phyloP scores from a whole-genome alignment of 2,797 vertebrate genomes.

The Cyclura pinguis region DNA sequence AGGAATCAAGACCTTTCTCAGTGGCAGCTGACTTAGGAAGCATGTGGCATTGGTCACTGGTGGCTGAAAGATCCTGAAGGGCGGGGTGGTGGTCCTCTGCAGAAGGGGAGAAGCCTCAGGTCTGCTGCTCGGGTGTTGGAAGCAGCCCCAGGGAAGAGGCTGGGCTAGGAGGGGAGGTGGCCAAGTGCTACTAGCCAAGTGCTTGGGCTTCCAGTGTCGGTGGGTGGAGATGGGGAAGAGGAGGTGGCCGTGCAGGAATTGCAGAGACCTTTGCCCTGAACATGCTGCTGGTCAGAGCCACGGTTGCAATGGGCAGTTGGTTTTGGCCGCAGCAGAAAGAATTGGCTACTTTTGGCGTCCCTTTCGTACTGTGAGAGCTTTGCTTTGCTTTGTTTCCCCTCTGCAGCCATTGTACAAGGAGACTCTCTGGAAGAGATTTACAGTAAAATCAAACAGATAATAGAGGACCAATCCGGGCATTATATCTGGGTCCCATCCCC shows the following conservation, averaged over 20 bases:
- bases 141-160: not conserved
- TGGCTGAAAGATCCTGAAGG: not conserved
- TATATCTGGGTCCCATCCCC: constrained; percentile 99
- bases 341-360: no score
- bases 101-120: not conserved
- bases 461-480: constrained; percentile 99
- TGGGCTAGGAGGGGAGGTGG: no score
- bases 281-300: not conserved
- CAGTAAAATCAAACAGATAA: constrained; percentile 99
- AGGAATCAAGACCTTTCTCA: not conserved
- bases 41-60: not conserved
- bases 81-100: not conserved
- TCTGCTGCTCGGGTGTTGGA: not conserved
- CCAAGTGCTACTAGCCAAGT: not conserved
- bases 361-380: not conserved
- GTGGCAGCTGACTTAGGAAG: not conserved
- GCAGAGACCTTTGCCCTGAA: not conserved
- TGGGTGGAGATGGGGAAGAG: not conserved
- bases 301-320: no score
- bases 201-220: not conserved
- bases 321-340: not conserved
- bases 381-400: constrained; percentile 27
- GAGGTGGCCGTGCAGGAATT: not conserved
- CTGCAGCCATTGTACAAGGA: constrained; percentile 97
- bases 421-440: constrained; percentile 99